These are phyloP conservation scores for Chloroclystis v-ata DNA, from an alignment of 2,888 invertebrate species.

Conservation along the genomic window DNA sequence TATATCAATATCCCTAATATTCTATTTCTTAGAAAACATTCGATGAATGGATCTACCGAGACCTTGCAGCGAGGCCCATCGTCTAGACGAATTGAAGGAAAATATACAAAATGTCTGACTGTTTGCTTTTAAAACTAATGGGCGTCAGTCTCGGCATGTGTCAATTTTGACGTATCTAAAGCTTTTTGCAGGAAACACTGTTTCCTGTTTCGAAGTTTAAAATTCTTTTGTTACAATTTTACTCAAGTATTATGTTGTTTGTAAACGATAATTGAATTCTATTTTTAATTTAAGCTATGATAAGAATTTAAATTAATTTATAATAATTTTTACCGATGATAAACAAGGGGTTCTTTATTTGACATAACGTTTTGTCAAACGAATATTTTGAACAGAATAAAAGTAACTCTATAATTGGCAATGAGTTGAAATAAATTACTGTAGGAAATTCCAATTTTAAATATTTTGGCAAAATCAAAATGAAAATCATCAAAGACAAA, in stretches of 20 bases:
- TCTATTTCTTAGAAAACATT: conserved; percentile 2
- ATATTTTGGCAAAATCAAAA: no score
- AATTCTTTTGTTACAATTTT: background rate
- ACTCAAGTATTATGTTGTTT: background rate
- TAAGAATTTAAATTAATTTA: no score
- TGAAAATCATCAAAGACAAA: no score
- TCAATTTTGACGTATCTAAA: conserved; percentile 24
- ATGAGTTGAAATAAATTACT: no score
- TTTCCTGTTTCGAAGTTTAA: conserved; percentile 7
- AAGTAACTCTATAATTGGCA: no score
- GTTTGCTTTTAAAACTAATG: conserved; percentile 27
- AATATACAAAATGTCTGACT: conserved; percentile 12
- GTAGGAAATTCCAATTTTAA: no score
- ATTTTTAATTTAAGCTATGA: no score
- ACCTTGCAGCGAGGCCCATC: conserved; percentile 17
- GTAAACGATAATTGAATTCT: no score
- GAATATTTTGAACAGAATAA: no score
- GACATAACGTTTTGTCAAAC: no score
- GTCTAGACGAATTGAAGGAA: conserved; percentile 26
- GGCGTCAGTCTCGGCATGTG: conserved; percentile 20
- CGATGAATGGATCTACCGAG: conserved; percentile 17
- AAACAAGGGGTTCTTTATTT: no score
- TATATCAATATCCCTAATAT: background rate
- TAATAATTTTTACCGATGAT: no score
- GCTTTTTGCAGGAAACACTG: conserved; percentile 13